Evolutionary conservation across 2,888 invertebrate genomes (phyloP).

Genomic region (Lasioglossum vierecki): DNA sequence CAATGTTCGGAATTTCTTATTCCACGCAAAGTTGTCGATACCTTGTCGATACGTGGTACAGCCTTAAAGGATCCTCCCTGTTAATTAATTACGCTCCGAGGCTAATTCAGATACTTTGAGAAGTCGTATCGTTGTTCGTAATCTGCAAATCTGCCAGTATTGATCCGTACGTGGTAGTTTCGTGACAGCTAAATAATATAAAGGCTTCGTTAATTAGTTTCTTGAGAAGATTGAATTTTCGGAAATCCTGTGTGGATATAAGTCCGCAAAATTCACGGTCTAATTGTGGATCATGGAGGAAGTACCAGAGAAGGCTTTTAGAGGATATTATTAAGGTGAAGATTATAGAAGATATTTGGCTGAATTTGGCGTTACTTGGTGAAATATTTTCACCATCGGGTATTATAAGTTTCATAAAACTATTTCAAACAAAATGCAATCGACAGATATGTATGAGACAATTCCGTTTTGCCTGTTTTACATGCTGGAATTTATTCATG

Average conservation of each 20-base stretch:
- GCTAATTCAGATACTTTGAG: not conserved
- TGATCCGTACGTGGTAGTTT: not conserved
- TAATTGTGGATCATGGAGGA: not conserved
- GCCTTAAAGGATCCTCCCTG: not conserved
- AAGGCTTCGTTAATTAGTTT: not conserved
- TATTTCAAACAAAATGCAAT: not conserved
- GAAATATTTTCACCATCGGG: not conserved
- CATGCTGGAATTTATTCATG: not conserved
- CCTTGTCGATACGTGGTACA: not conserved
- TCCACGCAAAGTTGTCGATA: not conserved
- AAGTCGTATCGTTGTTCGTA: not conserved
- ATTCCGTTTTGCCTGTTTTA: not conserved
- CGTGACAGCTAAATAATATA: not conserved
- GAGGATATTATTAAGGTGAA: not conserved
- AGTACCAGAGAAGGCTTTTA: not conserved
- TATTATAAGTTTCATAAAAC: not conserved
- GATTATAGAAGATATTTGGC: not conserved
- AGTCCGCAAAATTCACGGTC: not conserved
- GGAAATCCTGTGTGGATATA: not conserved
- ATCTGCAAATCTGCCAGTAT: not conserved
- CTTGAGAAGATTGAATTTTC: not conserved
- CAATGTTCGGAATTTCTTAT: not conserved
- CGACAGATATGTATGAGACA: not conserved
- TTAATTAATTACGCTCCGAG: not conserved
- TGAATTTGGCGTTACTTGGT: not conserved